Base-by-base conservation (phyloP, 2,113 vertebrate species). In the Condylura cristata region DNA sequence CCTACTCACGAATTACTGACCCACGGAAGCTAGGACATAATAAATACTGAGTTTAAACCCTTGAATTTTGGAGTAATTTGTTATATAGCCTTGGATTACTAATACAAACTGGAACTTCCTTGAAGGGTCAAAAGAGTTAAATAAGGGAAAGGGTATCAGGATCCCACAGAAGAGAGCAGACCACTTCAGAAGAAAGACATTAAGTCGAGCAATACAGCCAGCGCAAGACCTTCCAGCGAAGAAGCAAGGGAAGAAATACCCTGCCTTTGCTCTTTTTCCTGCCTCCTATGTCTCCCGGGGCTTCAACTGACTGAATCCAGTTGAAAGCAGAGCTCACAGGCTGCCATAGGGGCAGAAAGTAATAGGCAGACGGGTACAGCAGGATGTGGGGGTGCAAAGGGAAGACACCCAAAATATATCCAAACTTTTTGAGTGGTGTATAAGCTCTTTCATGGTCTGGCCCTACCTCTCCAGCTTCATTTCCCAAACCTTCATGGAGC, bases 301-400 rank as follows among this genome's bases (percentile, higher is more conserved):
- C 46, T 79, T n/a, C 24, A 18, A 28, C 0, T 65, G 20, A 53
- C 32, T 56, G 68, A 78, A 82, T 58, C 17, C 41, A 18, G 2
- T 1, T 24, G 68, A 72, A 92, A 93, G 44, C 34, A 56, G 34
- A 89, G 68, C 22, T 90, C 28, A 30, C 32, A 28, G 68, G 16
- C 68, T 39, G 3, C 32, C 32, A 10, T 20, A 14, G 22, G 48
- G 5, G 30, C 20, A 39, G 37, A 60, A 13, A 30, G 6, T 9
- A 81, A 51, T 51, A 12, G 0, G 0, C 2, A n/a, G 17, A 60
- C 10, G 16, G 16, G 22, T 3, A 39, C 48, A 44, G 39, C 0
- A 2, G n/a, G 20, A 17, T 32, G 0, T 20, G 7, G 44, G 41
- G 63, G 3, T 4, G 8, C 4, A 37, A 58, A 95, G 1, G 17